phyloP scores from a whole-genome alignment of 2,113 vertebrate genomes.

The Strix uralensis region DNA sequence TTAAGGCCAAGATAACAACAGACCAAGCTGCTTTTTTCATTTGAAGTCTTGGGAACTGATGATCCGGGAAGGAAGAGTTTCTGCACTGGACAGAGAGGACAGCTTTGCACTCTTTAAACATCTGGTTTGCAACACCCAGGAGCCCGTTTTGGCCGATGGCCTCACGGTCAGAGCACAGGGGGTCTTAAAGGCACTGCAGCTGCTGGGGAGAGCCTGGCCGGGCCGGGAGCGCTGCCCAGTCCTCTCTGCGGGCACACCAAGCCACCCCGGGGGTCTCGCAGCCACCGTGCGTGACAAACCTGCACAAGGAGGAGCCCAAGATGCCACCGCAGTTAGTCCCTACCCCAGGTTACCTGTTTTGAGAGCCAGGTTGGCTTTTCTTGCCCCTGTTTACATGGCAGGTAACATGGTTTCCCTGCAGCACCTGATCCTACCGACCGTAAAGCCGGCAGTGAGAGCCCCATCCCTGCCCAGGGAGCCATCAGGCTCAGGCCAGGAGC shows the following conservation, averaged over 20 bases:
- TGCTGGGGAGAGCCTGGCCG: not conserved
- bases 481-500: accelerated
- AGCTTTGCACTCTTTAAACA: not conserved
- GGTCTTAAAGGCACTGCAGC: not conserved
- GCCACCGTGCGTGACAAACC: accelerated
- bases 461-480: not conserved
- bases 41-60: accelerated
- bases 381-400: not conserved
- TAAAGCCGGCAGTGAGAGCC: not conserved
- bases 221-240: not conserved
- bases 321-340: accelerated
- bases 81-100: not conserved
- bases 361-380: not conserved
- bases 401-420: not conserved
- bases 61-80: not conserved
- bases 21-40: not conserved
- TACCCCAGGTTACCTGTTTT: not conserved
- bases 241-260: not conserved
- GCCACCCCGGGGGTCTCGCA: not conserved
- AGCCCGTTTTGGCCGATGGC: not conserved
- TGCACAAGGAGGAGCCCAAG: not conserved
- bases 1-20: not conserved
- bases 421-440: accelerated
- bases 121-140: not conserved
- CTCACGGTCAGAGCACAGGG: not conserved